Base-by-base conservation (phyloP, 2,888 invertebrate genomes). In the Trachelus iudaicus region DNA sequence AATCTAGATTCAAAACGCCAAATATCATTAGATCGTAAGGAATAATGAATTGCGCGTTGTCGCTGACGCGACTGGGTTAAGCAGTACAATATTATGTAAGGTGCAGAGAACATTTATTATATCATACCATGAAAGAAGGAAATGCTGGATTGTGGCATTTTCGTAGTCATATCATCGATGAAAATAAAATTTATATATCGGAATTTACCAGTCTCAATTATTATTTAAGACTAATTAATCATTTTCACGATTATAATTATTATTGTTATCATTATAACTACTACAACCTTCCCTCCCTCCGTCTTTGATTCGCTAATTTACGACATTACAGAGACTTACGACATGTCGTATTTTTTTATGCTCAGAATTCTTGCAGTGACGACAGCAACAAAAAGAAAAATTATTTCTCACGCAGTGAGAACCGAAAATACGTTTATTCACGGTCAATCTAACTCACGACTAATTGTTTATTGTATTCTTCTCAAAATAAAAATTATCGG, bases 21-120 rank as follows among this genome's bases (percentile, higher is more conserved):
- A 81, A 85, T 87, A 86, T 87, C 87, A 87, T 78, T 86, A 87
- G 86, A 34, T 80, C 74, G 37, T 85, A 85, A 85, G 84, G 80
- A 31, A 74, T 31, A 71, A 71, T 71, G 33, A 34, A 71, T 71
- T 34, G 13, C 15, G 37, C 35, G 37, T 74, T 15, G n/a, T 9
- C 12, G 34, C n/a, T 23, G 37, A 33, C 71, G 71, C 71, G 71
- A 31, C 31, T 31, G 71, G 71, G 34, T 31, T 71, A 34, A 6
- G 34, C 71, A 34, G 71, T 71, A 34, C 71, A 71, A 23, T 56
- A 56, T 56, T 71, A 30, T 12, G 71, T 34, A 34, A 71, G 71
- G 31, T 34, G 71, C 31, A 34, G 31, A 71, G 71, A 34, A 34
- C 13, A 71, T 71, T 71, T 71, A 34, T 71, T 34, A 71, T 33